Percentiles rank a stretch among this genome's conserved stretches.
Conservation (phyloP, 2,888 invertebrate species). For the Suillia variegata region DNA sequence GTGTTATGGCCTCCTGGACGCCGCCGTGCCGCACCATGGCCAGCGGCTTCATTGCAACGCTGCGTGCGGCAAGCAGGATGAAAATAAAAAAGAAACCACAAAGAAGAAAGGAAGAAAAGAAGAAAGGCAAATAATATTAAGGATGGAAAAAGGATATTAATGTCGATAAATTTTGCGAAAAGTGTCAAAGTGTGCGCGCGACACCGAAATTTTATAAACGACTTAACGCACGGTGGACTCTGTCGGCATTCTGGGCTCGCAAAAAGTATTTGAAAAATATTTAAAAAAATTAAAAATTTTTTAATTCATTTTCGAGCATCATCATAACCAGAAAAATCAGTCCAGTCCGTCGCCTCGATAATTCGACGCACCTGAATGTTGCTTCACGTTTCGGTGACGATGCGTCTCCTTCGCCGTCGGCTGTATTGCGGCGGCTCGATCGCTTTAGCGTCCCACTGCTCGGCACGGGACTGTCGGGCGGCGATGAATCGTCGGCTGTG, state of each 20-base stretch:
- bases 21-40: slow-evolving; percentile 61
- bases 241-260: no score
- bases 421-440: slow-evolving; percentile 56
- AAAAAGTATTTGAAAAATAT: no score
- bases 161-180: slow-evolving; percentile 19
- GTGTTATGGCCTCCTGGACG: slow-evolving; percentile 60
- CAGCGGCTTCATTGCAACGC: slow-evolving; percentile 70
- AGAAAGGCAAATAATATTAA: slow-evolving; percentile 1
- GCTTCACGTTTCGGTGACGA: slow-evolving; percentile 60
- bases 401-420: no score
- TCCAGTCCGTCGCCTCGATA: slow-evolving; percentile 16
- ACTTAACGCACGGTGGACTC: no score
- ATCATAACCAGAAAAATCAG: neutral
- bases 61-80: no score
- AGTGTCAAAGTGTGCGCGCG: slow-evolving; percentile 11
- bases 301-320: neutral
- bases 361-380: slow-evolving; percentile 60
- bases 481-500: slow-evolving; percentile 62
- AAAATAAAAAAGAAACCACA: slow-evolving; percentile 20
- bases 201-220: neutral
- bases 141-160: slow-evolving; percentile 15
- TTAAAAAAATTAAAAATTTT: no score
- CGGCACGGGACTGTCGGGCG: slow-evolving; percentile 63
- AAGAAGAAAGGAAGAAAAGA: slow-evolving; percentile 8
- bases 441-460: slow-evolving; percentile 56